Percentiles rank a stretch among this genome's conserved stretches.
Conservation (phyloP, 2,113 vertebrate genomes). For the Lasiurus cinereus region DNA sequence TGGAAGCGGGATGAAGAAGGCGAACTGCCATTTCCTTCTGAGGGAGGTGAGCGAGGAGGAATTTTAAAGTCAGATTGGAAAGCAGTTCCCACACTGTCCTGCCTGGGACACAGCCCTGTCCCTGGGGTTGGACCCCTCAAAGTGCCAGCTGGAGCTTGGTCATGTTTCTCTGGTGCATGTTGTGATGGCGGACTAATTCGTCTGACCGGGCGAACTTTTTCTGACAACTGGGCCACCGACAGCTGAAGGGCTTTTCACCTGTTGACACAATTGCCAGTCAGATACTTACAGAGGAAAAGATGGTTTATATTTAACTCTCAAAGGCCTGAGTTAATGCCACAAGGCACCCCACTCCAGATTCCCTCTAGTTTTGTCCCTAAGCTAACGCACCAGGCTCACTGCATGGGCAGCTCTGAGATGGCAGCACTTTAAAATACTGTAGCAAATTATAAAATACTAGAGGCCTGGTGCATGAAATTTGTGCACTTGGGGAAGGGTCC, state of each 20-base stretch:
- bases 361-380: background rate
- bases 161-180: conserved; percentile 99
- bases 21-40: conserved; percentile 76
- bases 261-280: conserved; percentile 86
- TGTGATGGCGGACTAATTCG: conserved; percentile 98
- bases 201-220: conserved; percentile 99
- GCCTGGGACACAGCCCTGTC: conserved; percentile 63
- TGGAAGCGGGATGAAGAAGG: conserved; percentile 58
- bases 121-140: conserved; percentile 83
- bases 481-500: no score
- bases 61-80: conserved; percentile 71
- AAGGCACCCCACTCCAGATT: conserved; percentile 9
- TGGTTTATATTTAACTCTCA: background rate
- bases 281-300: background rate
- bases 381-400: background rate
- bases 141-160: conserved; percentile 96
- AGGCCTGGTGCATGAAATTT: no score
- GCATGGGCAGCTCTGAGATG: background rate
- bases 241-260: conserved; percentile 99
- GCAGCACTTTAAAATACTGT: background rate
- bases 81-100: conserved; percentile 80
- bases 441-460: background rate
- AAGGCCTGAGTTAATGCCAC: background rate
- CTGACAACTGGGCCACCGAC: conserved; percentile 98
- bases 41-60: conserved; percentile 79